A percentile compares a stretch with the other conserved stretches of the same genome.
phyloP scores from a whole-genome alignment of 2,888 invertebrate species.

The Chrysolina haemoptera region DNA sequence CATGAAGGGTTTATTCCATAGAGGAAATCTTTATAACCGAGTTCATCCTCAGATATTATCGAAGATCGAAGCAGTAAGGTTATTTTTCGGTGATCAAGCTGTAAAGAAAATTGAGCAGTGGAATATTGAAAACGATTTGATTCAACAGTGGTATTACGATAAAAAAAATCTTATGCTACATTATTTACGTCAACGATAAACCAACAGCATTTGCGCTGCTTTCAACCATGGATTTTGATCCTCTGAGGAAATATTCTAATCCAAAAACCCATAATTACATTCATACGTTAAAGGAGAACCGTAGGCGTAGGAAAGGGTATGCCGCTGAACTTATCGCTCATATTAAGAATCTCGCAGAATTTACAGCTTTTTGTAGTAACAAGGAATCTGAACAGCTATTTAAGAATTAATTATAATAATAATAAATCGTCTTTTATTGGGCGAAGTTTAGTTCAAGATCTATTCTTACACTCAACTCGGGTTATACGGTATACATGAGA shows the following conservation, averaged over 20 bases:
- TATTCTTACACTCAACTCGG: too few relatives aligned
- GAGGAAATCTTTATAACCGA: too few relatives aligned
- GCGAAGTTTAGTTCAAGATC: too few relatives aligned
- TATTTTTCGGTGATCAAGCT: background rate
- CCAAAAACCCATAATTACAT: background rate
- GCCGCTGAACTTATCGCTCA: background rate
- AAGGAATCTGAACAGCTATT: background rate
- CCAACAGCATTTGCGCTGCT: background rate
- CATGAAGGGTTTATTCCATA: too few relatives aligned
- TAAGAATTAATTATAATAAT: too few relatives aligned
- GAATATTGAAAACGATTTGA: slow-evolving; percentile 4
- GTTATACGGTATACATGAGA: too few relatives aligned
- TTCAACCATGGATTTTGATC: background rate
- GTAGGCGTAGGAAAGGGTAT: background rate
- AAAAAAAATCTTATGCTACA: background rate
- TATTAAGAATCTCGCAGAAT: background rate
- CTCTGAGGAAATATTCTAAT: background rate
- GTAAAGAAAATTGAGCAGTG: background rate
- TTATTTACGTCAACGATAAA: background rate
- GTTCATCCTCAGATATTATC: background rate
- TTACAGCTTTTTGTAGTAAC: background rate
- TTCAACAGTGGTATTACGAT: slow-evolving; percentile 9
- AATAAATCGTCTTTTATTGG: too few relatives aligned
- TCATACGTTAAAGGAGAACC: background rate
- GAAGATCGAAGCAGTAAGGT: background rate